Conservation (phyloP, 2,888 invertebrate species). For the Nephrotoma guestfalica region DNA sequence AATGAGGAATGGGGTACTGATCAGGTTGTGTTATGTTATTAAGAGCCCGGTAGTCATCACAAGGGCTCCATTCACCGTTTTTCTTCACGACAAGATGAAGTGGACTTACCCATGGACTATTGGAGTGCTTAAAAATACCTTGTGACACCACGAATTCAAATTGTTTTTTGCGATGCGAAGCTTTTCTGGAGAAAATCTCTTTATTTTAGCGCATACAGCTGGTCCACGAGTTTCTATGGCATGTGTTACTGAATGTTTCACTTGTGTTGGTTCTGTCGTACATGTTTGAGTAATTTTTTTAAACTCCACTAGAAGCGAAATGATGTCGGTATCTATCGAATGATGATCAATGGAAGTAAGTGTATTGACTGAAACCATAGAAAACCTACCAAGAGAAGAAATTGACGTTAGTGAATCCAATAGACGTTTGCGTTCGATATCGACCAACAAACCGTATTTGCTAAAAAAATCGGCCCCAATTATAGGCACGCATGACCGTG, state of each 20-base stretch:
- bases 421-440: constrained; percentile 7
- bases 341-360: neutral
- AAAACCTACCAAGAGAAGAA: neutral
- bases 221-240: constrained; percentile 10
- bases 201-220: too few species aligned
- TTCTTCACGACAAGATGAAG: constrained; percentile 20
- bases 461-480: constrained; percentile 15
- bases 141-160: constrained; percentile 15
- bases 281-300: neutral
- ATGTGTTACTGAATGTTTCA: constrained; percentile 9
- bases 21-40: constrained; percentile 22
- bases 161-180: constrained; percentile 3
- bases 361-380: neutral
- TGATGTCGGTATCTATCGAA: neutral
- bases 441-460: constrained; percentile 10
- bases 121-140: constrained; percentile 28
- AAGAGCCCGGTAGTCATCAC: too few species aligned
- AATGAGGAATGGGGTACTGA: constrained; percentile 21
- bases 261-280: neutral
- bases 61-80: constrained; percentile 15
- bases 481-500: too few species aligned
- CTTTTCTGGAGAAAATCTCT: constrained; percentile 5
- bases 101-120: constrained; percentile 26
- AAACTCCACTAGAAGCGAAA: neutral
- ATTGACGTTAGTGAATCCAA: constrained; percentile 1